phyloP scores from a whole-genome alignment of 37 sponge, comb jelly and placozoan genomes.

The Tethya wilhelma region DNA sequence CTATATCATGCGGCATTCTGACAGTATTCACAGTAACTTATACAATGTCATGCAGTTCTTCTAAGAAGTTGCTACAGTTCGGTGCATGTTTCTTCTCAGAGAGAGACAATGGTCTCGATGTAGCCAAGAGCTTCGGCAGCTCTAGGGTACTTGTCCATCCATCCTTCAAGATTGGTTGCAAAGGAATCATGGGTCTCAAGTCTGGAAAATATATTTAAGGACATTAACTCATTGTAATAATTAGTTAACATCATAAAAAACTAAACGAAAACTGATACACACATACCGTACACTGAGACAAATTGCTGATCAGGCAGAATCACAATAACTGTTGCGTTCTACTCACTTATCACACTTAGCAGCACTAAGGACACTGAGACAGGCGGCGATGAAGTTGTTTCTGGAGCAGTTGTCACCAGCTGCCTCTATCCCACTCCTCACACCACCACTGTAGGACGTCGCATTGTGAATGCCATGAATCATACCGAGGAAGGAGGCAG shows the following conservation, averaged over 20 bases:
- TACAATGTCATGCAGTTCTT: too few species aligned
- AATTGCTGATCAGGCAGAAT: background rate
- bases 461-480: slow-evolving; percentile 42
- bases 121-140: slow-evolving; percentile 27
- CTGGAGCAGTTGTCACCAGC: slow-evolving; percentile 74
- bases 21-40: too few species aligned
- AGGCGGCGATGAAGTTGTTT: slow-evolving; percentile 44
- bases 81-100: background rate
- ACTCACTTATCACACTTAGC: slow-evolving; percentile 16
- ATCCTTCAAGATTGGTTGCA: slow-evolving; percentile 48
- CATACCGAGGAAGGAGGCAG: slow-evolving; percentile 57
- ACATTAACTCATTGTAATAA: background rate
- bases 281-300: background rate
- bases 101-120: slow-evolving; percentile 12
- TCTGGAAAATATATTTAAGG: too few species aligned
- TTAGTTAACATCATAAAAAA: background rate
- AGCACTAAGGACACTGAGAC: too few species aligned
- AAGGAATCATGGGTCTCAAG: too few species aligned
- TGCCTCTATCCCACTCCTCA: slow-evolving; percentile 43
- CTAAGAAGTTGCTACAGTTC: too few species aligned
- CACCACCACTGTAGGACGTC: slow-evolving; percentile 13
- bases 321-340: background rate
- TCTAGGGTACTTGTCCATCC: slow-evolving; percentile 50
- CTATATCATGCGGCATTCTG: too few species aligned
- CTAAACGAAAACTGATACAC: background rate